A percentile compares a stretch with the other conserved stretches of the same genome.
Conservation (phyloP, 2,888 invertebrate species). For the Pseudococcus jackbeardsleyi region DNA sequence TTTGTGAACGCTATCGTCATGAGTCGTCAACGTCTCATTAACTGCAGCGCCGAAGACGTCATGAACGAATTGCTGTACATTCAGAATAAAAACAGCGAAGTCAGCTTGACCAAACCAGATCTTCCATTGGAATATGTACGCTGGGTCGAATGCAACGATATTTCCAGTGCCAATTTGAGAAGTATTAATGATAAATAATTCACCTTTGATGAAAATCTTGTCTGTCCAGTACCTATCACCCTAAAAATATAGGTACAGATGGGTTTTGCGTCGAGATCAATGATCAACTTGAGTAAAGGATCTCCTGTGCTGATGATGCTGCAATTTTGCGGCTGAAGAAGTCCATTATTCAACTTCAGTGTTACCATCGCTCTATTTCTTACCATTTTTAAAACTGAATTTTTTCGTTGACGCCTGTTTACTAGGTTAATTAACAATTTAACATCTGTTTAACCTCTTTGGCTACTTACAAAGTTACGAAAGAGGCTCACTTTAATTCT, state of each 20-base stretch:
- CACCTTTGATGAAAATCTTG: background rate
- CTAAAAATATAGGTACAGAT: background rate
- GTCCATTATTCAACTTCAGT: background rate
- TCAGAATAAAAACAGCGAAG: conserved; percentile 66
- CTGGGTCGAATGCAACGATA: conserved; percentile 80
- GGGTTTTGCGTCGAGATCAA: background rate
- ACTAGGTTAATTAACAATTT: no score
- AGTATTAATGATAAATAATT: conserved; percentile 67
- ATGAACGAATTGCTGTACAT: conserved; percentile 70
- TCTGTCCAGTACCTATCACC: background rate
- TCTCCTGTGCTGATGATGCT: background rate
- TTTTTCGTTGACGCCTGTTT: background rate
- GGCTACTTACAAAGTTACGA: no score
- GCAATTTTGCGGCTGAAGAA: background rate
- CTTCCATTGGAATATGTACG: conserved; percentile 74
- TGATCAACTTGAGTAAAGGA: background rate
- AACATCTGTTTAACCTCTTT: no score
- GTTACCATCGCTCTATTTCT: background rate
- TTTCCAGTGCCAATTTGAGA: conserved; percentile 78
- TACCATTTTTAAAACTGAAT: background rate
- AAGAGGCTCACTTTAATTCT: no score
- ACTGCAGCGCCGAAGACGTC: conserved; percentile 72
- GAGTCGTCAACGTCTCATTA: conserved; percentile 71
- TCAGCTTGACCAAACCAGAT: conserved; percentile 66
- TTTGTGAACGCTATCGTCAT: conserved; percentile 75